A percentile compares a stretch with the other conserved stretches of the same genome.
phyloP scores from a whole-genome alignment of 2,797 vertebrate genomes.

The Monodelphis domestica region DNA sequence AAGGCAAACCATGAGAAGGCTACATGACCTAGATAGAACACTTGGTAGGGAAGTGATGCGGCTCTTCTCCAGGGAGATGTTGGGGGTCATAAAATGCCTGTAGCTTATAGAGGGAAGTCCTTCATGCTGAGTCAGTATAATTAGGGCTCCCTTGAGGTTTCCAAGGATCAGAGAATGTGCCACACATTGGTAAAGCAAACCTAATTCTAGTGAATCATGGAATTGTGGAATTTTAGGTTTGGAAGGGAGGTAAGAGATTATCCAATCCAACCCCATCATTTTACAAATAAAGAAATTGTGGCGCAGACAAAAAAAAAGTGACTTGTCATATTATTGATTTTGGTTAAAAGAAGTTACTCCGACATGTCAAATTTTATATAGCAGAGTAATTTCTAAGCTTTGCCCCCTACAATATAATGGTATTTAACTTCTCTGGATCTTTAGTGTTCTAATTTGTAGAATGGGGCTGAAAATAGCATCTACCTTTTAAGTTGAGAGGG shows the following conservation, averaged over 20 bases:
- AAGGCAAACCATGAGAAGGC: background rate
- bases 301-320: background rate
- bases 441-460: background rate
- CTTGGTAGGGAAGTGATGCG: background rate
- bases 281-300: background rate
- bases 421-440: background rate
- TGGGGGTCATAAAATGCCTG: background rate
- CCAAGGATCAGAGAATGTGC: background rate
- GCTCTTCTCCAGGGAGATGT: background rate
- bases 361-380: background rate
- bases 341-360: background rate
- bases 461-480: background rate
- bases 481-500: background rate
- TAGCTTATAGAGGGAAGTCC: background rate
- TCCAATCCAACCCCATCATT: background rate
- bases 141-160: background rate
- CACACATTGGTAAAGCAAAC: background rate
- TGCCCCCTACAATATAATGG: background rate
- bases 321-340: background rate
- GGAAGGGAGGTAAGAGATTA: background rate
- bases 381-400: background rate
- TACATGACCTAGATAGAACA: background rate
- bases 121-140: background rate
- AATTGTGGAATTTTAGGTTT: background rate
- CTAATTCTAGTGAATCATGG: background rate